phyloP scores from a whole-genome alignment of 2,113 vertebrate genomes.

The Pandion haliaetus region DNA sequence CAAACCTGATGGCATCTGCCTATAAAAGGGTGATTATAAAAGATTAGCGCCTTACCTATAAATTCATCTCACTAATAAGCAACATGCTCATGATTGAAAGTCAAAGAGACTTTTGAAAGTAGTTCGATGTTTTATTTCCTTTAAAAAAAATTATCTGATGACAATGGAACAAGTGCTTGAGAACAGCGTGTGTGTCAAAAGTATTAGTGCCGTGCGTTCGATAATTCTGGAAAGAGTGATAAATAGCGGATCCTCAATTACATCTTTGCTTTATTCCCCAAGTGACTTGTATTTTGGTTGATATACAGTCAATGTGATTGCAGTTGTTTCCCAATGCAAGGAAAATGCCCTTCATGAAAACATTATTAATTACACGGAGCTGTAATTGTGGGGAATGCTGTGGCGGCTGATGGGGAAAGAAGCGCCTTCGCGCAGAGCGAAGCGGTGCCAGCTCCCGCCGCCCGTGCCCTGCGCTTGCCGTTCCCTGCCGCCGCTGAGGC shows the following conservation, averaged over 20 bases:
- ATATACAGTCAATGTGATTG: background rate
- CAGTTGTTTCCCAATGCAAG: conserved; percentile 18
- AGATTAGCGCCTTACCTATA: conserved; percentile 42
- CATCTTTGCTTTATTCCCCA: background rate
- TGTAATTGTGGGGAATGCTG: background rate
- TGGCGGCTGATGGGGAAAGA: background rate
- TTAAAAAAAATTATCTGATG: background rate
- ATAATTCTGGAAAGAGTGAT: background rate
- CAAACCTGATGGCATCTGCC: conserved; percentile 42
- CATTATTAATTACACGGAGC: background rate
- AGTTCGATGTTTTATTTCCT: conserved; percentile 53
- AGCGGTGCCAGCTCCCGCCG: accelerated
- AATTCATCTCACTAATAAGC: conserved; percentile 50
- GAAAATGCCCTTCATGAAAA: conserved; percentile 27
- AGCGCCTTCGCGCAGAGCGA: background rate
- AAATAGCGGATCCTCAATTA: background rate
- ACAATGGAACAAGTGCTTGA: background rate
- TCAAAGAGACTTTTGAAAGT: conserved; percentile 43
- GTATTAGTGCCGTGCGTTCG: background rate
- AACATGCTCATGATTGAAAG: conserved; percentile 15
- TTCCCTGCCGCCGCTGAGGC: background rate
- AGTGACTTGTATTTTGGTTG: conserved; percentile 13
- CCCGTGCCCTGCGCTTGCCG: background rate
- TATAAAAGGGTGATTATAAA: conserved; percentile 47
- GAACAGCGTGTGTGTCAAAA: background rate